Percentiles rank a stretch among this genome's conserved stretches.
Evolutionary conservation across 2,797 vertebrate species (phyloP).

Genomic region (Pseudotriccus pelzelni): DNA sequence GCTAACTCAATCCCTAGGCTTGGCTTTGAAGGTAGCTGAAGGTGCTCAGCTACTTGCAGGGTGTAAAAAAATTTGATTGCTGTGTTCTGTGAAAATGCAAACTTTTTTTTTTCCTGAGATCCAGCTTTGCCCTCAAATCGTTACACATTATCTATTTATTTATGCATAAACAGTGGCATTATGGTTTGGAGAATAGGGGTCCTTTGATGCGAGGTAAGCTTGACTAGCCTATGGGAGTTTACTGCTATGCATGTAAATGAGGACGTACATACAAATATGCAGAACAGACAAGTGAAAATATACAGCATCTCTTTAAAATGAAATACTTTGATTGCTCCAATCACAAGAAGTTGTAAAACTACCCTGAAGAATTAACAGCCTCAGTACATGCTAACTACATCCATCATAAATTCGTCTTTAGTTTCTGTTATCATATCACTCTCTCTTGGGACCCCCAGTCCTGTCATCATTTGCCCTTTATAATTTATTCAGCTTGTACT

Average conservation of each 20-base stretch:
- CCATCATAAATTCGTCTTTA: conserved; percentile 80
- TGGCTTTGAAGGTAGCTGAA: conserved; percentile 27
- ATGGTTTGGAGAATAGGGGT: conserved; percentile 25
- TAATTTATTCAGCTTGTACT: conserved; percentile 85
- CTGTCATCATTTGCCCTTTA: conserved; percentile 84
- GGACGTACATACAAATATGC: conserved; percentile 34
- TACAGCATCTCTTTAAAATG: conserved; percentile 68
- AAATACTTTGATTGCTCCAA: conserved; percentile 73
- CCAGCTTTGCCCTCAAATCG: conserved; percentile 6
- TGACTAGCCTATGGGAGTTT: conserved; percentile 45
- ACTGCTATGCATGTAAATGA: conserved; percentile 36
- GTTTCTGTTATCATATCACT: conserved; percentile 81
- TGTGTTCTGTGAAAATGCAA: not conserved
- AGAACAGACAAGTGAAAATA: conserved; percentile 65
- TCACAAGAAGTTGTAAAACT: conserved; percentile 78
- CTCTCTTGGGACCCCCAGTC: conserved; percentile 74
- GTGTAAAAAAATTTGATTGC: not conserved
- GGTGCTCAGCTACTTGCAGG: not conserved
- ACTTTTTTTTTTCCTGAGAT: not conserved
- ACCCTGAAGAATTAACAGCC: conserved; percentile 77
- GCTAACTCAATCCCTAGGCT: not conserved
- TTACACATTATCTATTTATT: conserved; percentile 57
- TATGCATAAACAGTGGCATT: conserved; percentile 52
- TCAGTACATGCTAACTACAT: conserved; percentile 75
- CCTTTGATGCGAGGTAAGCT: conserved; percentile 36